Evolutionary conservation across 1,140 invertebrate species (phyloP).

Genomic region (honey bee (Apis mellifera)): Amel_HAv3.1 CM009940.2:3517001-3517500

Average conservation of each 20-base stretch:
- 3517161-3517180: neutral
- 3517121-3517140: too few species aligned
- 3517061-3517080: too few species aligned
- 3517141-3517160: too few species aligned
- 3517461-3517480: neutral
- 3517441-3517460: conserved; percentile 7
- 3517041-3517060: too few species aligned
- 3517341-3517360: conserved; percentile 9
- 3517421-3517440: neutral
- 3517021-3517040: too few species aligned
- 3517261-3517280: neutral
- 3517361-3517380: conserved; percentile 29
- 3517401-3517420: neutral
- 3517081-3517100: too few species aligned
- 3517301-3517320: neutral
- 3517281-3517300: conserved; percentile 13
- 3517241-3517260: neutral
- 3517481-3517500: neutral
- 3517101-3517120: too few species aligned
- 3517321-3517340: conserved; percentile 12
- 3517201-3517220: neutral
- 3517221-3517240: neutral
- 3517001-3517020: too few species aligned
- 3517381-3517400: neutral
- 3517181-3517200: neutral